Evolutionary conservation across 1,140 invertebrate genomes (phyloP).

Genomic region (Tetragonula clypearis): DNA sequence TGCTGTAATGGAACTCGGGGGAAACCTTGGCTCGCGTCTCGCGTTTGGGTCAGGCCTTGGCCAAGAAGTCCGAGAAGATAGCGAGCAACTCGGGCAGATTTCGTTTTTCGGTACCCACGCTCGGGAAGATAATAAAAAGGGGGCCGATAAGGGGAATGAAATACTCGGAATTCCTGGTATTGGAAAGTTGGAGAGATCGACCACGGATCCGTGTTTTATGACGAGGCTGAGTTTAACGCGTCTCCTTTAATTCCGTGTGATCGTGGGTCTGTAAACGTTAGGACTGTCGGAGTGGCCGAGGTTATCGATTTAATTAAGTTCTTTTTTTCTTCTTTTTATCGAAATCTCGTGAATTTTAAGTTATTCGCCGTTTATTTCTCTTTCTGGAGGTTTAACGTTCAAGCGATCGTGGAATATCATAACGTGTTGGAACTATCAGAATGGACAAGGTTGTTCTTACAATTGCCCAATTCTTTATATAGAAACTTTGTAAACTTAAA

Average conservation of each 20-base stretch:
- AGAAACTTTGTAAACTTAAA: no score
- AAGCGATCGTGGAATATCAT: no score
- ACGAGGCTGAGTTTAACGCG: conserved; percentile 2
- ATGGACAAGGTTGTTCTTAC: no score
- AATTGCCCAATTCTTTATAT: no score
- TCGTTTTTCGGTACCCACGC: conserved; percentile 11
- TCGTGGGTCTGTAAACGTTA: not conserved
- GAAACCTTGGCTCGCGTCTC: conserved; percentile 38
- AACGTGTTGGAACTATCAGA: no score
- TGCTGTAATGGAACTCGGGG: conserved; percentile 49
- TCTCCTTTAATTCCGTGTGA: not conserved
- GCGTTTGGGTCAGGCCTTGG: conserved; percentile 10
- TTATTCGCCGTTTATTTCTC: not conserved
- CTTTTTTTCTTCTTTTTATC: not conserved
- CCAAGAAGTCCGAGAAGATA: conserved; percentile 17
- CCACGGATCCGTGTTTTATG: conserved; percentile 1
- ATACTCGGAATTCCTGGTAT: conserved; percentile 22
- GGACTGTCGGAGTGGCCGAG: not conserved
- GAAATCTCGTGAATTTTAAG: not conserved
- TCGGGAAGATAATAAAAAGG: conserved; percentile 30
- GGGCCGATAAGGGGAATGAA: conserved; percentile 20
- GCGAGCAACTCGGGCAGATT: conserved; percentile 29
- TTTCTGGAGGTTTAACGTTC: no score
- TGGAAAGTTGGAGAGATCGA: not conserved
- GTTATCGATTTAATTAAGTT: not conserved